Percentiles rank a stretch among this genome's conserved stretches.
These are phyloP conservation scores for Apteryx owenii DNA, from an alignment of 2,113 vertebrate species.

Conservation along the genomic window DNA sequence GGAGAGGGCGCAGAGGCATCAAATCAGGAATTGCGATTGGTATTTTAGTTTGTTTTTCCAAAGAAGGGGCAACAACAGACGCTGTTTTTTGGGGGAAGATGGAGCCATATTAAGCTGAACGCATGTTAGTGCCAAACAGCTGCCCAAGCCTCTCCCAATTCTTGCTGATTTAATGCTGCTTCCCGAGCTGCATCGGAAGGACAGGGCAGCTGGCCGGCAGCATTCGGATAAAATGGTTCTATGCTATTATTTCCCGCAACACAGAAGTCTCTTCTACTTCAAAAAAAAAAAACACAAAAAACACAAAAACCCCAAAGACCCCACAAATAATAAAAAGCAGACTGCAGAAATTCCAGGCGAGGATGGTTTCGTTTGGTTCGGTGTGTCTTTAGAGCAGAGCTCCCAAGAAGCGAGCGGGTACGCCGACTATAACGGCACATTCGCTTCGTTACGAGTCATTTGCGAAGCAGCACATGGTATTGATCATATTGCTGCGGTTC, in stretches of 20 bases:
- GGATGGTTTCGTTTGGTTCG: not conserved
- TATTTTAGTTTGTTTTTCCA: not conserved
- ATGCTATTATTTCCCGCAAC: accelerated
- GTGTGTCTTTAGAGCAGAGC: not conserved
- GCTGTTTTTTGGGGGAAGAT: not conserved
- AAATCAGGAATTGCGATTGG: not conserved
- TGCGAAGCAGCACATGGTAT: not conserved
- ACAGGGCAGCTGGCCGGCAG: not conserved
- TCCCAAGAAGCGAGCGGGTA: not conserved
- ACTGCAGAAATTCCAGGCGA: not conserved
- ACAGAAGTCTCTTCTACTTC: not conserved
- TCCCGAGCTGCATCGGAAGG: not conserved
- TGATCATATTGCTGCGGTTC: not conserved
- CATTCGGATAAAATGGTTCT: not conserved
- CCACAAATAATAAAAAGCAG: not conserved
- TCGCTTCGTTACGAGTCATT: not conserved
- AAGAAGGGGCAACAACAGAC: not conserved
- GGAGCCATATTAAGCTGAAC: accelerated
- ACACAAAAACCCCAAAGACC: not conserved
- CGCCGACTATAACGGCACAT: not conserved
- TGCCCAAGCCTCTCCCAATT: not conserved
- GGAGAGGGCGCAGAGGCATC: not conserved
- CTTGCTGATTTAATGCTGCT: not conserved
- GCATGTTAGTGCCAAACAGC: not conserved
- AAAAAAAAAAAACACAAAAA: not conserved